Evolutionary conservation across 1,140 invertebrate genomes (phyloP), one percentile per base, ranked within the genome.

Genomic region (Ceratina australensis): DNA sequence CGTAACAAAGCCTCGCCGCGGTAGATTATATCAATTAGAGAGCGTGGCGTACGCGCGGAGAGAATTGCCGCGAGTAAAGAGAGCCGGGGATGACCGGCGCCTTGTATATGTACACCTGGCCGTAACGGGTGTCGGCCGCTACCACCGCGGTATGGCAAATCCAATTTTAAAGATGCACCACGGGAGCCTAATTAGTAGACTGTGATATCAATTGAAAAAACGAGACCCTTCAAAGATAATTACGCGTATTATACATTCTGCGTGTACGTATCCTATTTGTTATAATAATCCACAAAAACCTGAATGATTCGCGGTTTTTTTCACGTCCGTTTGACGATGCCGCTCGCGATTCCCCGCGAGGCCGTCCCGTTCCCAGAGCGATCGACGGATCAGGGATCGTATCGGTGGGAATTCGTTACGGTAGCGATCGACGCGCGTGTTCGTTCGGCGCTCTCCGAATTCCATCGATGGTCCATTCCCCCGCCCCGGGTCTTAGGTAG

Each of bases 21-120:
- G 69, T 84, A 79, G 82, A 84, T 84, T 84, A 84, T 78, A 84
- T 84, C 83, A 81, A 84, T 84, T 84, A 84, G 71, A 78, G 71
- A 71, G 56, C 47, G 13, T 66, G 52, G 12, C 15, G 67, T 20
- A 59, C 20, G 13, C 26, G 24, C 26, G 54, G 52, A 13, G 63
- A 74, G 71, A 56, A 57, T 50, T 22, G 52, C 33, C 67, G 26
- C 57, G 78, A 4, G 49, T 42, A 66, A 72, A 82, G 57, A 49
- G 50, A 15, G 20, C 52, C 10, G 71, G 49, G 67, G 67, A 78
- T 67, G 56, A 75, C 64, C 24, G 61, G 52, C 63, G 81, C 77
- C 83, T 80, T n/a, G n/a, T n/a, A 72, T 80, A 83, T 5, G 33
- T 42, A 42, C 78, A 74, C 56, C 61, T 69, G 77, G 57, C 49